phyloP scores from a whole-genome alignment of 2,888 invertebrate genomes.

The Cylloceria caligata region DNA sequence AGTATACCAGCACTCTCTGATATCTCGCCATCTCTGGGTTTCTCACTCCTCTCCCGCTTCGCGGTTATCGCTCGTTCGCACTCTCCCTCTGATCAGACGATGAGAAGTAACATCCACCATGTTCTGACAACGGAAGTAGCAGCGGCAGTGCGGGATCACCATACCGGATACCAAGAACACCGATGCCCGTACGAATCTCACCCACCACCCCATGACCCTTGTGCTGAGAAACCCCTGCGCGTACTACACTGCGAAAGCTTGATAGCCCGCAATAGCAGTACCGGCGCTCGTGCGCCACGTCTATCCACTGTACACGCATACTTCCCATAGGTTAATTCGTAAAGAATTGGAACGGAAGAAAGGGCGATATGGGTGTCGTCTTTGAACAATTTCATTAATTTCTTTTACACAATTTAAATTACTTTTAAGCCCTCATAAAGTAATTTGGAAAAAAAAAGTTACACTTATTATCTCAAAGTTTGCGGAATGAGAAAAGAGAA shows the following conservation, averaged over 20 bases:
- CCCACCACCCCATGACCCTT: constrained; percentile 33
- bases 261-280: constrained; percentile 24
- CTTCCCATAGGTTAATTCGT: neutral
- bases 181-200: neutral
- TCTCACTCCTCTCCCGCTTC: neutral
- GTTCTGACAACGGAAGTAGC: neutral
- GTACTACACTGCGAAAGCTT: constrained; percentile 5
- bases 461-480: neutral
- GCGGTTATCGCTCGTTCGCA: neutral
- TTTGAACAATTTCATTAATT: neutral
- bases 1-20: constrained; percentile 17
- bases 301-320: neutral
- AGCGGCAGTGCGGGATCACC: constrained; percentile 3
- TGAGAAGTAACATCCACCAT: neutral
- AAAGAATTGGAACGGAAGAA: neutral
- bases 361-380: neutral
- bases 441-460: too few species aligned
- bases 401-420: neutral
- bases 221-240: neutral
- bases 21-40: neutral
- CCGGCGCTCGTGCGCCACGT: neutral
- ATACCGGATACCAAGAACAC: constrained; percentile 7
- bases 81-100: constrained; percentile 1
- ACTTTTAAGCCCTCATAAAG: neutral
- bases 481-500: constrained; percentile 4